Percentiles rank a stretch among this genome's conserved stretches.
Evolutionary conservation across 2,888 invertebrate genomes (phyloP).

Genomic region (Dascillus cervinus): DNA sequence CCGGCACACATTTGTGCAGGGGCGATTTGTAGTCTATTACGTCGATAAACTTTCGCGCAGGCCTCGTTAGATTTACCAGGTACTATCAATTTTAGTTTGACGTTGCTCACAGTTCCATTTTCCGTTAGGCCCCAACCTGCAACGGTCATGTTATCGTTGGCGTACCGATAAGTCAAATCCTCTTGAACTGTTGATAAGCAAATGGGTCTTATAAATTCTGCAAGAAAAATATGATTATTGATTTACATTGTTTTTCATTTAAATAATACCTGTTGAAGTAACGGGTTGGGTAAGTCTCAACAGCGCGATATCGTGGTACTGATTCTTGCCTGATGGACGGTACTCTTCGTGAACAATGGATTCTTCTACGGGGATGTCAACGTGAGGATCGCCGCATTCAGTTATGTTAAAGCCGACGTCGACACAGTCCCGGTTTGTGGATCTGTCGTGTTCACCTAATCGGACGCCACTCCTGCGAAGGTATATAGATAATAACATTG

Average conservation of each 20-base stretch:
- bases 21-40: no score
- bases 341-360: slow-evolving; percentile 60
- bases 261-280: slow-evolving; percentile 44
- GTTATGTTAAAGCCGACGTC: slow-evolving; percentile 27
- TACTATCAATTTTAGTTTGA: slow-evolving; percentile 48
- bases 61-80: slow-evolving; percentile 42
- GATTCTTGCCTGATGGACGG: slow-evolving; percentile 48
- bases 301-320: slow-evolving; percentile 65
- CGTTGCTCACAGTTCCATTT: slow-evolving; percentile 40
- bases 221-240: slow-evolving; percentile 11
- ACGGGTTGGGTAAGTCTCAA: slow-evolving; percentile 52
- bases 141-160: slow-evolving; percentile 44
- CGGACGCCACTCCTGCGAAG: slow-evolving; percentile 48
- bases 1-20: slow-evolving; percentile 55
- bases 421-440: slow-evolving; percentile 53
- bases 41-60: slow-evolving; percentile 49
- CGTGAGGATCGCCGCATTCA: slow-evolving; percentile 52
- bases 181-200: slow-evolving; percentile 46
- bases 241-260: not conserved
- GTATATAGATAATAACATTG: not conserved
- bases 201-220: slow-evolving; percentile 52
- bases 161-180: slow-evolving; percentile 36
- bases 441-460: slow-evolving; percentile 57
- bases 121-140: slow-evolving; percentile 64
- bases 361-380: slow-evolving; percentile 55